Evolutionary conservation across 2,797 vertebrate species (phyloP).

Genomic region (Pithecia hirsuta): DNA sequence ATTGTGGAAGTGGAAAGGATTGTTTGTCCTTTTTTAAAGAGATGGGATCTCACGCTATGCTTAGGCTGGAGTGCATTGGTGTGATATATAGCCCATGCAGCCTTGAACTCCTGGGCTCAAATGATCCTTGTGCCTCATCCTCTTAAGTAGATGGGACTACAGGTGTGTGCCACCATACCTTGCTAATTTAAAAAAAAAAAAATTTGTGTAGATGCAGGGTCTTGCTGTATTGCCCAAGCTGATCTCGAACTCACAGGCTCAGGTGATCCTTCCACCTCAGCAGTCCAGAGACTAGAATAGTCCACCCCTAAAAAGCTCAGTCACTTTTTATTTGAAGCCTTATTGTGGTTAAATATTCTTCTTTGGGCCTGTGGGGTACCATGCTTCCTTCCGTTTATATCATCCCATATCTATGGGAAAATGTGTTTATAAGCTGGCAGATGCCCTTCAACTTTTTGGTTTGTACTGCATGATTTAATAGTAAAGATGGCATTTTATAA

Average conservation of each 20-base stretch:
- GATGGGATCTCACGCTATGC: not conserved
- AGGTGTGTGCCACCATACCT: not conserved
- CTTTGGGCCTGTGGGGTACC: not conserved
- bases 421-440: not conserved
- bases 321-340: slow-evolving; percentile 13
- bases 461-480: slow-evolving; percentile 25
- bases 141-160: not conserved
- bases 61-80: not conserved
- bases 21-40: not conserved
- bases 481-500: not conserved
- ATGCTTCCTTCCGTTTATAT: not conserved
- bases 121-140: not conserved
- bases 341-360: not conserved
- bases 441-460: not conserved
- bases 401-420: not conserved
- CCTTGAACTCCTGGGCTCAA: not conserved
- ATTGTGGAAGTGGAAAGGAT: not conserved
- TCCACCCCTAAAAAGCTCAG: not conserved
- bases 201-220: not conserved
- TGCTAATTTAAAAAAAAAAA: not conserved
- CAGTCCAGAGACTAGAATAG: not conserved
- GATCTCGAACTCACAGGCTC: not conserved
- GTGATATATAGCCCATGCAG: not conserved
- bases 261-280: not conserved
- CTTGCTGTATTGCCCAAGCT: not conserved